phyloP scores from a whole-genome alignment of 2,797 vertebrate species.

The Tarsius wallacei region DNA sequence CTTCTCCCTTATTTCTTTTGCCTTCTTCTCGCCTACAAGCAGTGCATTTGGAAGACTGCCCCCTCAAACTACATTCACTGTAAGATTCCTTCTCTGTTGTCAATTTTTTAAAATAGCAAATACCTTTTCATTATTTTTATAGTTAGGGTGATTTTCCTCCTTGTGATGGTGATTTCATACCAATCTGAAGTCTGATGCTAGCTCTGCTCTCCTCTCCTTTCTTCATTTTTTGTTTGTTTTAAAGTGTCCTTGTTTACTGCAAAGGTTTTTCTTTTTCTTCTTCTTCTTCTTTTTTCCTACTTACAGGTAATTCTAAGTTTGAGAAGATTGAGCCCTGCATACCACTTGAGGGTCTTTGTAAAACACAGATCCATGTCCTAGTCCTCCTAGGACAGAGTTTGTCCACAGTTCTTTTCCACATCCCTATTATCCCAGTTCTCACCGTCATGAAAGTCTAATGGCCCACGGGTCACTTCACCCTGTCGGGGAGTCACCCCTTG shows the following conservation, averaged over 20 bases:
- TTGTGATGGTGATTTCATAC: not conserved
- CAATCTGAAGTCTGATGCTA: fast-evolving
- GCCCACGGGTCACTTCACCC: not conserved
- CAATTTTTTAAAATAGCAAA: not conserved
- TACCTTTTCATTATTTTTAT: not conserved
- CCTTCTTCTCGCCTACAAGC: not conserved
- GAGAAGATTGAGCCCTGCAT: not conserved
- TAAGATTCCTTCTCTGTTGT: not conserved
- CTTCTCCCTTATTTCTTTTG: not conserved
- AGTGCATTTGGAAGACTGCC: not conserved
- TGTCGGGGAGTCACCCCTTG: not conserved
- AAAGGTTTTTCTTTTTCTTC: not conserved
- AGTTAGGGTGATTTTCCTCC: not conserved
- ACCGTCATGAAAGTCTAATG: not conserved
- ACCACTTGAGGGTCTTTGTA: too few species aligned
- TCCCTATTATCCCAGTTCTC: not conserved
- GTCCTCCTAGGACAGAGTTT: not conserved
- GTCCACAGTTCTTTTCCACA: fast-evolving
- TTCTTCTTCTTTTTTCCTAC: not conserved
- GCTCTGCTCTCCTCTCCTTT: not conserved
- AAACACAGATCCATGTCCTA: too few species aligned
- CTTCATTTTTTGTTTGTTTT: not conserved
- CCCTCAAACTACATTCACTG: not conserved
- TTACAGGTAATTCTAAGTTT: not conserved
- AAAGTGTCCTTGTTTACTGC: not conserved